Conservation (phyloP, 2,113 vertebrate species). For the Antechinus flavipes region DNA sequence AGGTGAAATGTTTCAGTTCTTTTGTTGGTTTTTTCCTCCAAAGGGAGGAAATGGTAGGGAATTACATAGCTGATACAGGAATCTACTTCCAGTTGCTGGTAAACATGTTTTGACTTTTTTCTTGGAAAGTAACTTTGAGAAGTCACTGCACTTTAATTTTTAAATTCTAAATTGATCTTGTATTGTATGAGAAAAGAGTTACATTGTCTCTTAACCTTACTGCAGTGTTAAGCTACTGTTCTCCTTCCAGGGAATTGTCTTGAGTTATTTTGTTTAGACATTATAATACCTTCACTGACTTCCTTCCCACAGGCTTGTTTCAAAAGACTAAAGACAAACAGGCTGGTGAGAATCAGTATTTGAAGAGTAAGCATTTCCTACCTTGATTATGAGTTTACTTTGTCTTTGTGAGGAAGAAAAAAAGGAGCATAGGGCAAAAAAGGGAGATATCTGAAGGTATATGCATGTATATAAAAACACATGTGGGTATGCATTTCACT, state of each 20-base stretch:
- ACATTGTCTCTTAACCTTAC: constrained; percentile 65
- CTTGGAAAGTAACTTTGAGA: constrained; percentile 62
- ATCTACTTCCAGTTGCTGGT: constrained; percentile 54
- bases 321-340: constrained; percentile 26
- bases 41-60: constrained; percentile 66
- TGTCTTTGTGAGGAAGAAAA: background rate
- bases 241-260: constrained; percentile 75
- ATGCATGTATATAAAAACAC: background rate
- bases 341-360: background rate
- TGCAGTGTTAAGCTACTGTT: constrained; percentile 60
- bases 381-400: constrained; percentile 19
- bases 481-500: background rate
- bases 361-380: fast-evolving
- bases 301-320: constrained; percentile 4
- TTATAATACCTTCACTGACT: constrained; percentile 30
- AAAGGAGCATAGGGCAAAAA: background rate
- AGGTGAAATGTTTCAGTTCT: constrained; percentile 70
- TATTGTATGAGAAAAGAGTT: constrained; percentile 63
- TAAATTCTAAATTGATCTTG: constrained; percentile 65
- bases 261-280: constrained; percentile 56
- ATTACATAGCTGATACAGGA: constrained; percentile 27
- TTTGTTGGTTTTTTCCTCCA: constrained; percentile 65
- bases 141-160: constrained; percentile 59
- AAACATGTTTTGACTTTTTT: constrained; percentile 50
- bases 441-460: background rate